Evolutionary conservation across 1,140 invertebrate genomes (phyloP), one percentile per base, ranked within the genome.

Genomic region (Tetragonula clypearis): DNA sequence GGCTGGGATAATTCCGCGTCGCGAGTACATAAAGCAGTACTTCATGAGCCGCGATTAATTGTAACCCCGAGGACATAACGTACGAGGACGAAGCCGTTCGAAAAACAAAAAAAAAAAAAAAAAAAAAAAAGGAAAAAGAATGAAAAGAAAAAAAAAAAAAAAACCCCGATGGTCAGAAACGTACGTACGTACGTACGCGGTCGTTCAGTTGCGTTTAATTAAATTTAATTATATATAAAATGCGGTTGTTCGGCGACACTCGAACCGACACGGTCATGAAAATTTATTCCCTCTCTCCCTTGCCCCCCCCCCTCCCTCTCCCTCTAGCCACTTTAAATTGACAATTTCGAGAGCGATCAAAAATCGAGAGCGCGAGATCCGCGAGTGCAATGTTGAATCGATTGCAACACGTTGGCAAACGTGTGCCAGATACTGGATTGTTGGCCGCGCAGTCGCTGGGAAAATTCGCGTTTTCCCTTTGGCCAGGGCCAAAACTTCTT

Each of bases 21-120:
- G n/a, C 56, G 58, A 21, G 58, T 73, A 17, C 41, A 55, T 62
- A 71, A 82, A 77, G 35, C 65, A 35, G 19, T 74, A 69, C 60
- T 85, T 85, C 53, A 89, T 62, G 75, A 68, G 21, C n/a, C 49
- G 75, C 65, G 76, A 86, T 88, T 88, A 88, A 88, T 87, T 81
- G 73, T 60, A 58, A 69, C 30, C 41, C 11, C 66, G 41, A 35
- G 35, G 35, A 23, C n/a, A 17, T 23, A 80, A 30, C 74, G 65
- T 23, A 53, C 2, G 41, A 19, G 30, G 19, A 66, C 49, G 19
- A n/a, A 8, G 35, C 56, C 9, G 23, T 41, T n/a, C 3, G 41
- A 41, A 0, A 6, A 41, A 6, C 6, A 41, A 5, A 41, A 41
- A 41, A 8, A 41, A 41, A 41, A 30, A 30, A 30, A 30, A 30